Conservation (phyloP, 2,797 vertebrate species). For the Pangasius sanitwongsei region DNA sequence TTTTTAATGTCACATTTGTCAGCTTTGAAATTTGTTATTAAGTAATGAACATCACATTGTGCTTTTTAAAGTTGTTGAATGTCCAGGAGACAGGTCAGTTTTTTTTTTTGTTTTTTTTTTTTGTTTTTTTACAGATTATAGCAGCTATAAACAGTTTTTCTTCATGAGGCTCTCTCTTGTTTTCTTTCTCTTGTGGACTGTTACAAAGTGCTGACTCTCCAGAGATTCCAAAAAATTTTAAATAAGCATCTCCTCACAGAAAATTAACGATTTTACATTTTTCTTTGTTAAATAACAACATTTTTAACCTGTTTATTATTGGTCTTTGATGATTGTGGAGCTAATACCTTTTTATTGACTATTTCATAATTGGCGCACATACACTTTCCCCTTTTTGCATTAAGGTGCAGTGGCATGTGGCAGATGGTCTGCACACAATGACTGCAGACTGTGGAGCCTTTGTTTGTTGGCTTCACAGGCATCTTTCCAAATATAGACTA, state of each 20-base stretch:
- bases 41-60: not conserved
- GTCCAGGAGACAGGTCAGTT: not conserved
- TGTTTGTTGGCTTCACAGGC: slow-evolving; percentile 6
- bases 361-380: slow-evolving; percentile 1
- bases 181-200: too few species aligned
- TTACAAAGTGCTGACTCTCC: not conserved
- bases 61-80: not conserved
- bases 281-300: not conserved
- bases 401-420: slow-evolving; percentile 23
- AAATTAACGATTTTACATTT: not conserved
- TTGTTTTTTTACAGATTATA: too few species aligned
- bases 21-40: not conserved
- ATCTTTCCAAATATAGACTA: not conserved
- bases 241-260: not conserved
- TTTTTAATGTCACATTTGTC: not conserved
- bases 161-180: too few species aligned
- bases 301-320: not conserved
- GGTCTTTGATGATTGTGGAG: not conserved
- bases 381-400: slow-evolving; percentile 39
- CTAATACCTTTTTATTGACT: not conserved
- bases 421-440: slow-evolving; percentile 36
- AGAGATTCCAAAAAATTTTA: too few species aligned
- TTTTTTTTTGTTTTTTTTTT: too few species aligned
- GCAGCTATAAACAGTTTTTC: too few species aligned
- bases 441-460: slow-evolving; percentile 13